A percentile compares a stretch with the other conserved stretches of the same genome.
phyloP scores from a whole-genome alignment of 2,797 vertebrate species.

The Sparus aurata region DNA sequence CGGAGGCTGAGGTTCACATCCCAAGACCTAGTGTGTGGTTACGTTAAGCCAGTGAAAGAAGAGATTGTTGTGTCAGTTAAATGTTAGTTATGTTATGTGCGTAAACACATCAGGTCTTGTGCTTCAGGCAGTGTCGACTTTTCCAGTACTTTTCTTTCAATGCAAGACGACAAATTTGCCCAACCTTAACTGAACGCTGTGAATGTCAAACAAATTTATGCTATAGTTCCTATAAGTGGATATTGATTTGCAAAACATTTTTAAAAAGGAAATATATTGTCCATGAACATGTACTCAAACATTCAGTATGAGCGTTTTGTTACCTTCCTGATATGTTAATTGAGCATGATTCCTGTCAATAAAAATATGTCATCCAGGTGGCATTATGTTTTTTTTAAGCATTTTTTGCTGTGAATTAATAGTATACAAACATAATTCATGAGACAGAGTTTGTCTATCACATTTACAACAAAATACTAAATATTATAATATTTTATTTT shows the following conservation, averaged over 20 bases:
- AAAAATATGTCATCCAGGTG: neutral
- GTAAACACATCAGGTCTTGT: neutral
- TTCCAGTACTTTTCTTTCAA: neutral
- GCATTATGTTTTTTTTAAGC: too few relatives aligned
- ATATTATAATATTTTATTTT: neutral
- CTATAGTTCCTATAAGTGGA: neutral
- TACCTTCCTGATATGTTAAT: neutral
- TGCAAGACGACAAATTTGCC: neutral
- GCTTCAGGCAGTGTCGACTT: neutral
- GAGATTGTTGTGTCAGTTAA: slow-evolving; percentile 2
- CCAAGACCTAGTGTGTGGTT: neutral
- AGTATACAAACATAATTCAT: neutral
- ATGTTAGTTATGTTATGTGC: neutral
- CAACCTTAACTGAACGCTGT: neutral
- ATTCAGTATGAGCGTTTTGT: neutral
- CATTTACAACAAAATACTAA: neutral
- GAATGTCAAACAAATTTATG: neutral
- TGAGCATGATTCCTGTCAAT: neutral
- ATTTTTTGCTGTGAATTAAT: neutral
- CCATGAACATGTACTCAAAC: neutral
- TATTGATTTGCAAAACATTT: neutral
- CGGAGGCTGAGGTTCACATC: neutral
- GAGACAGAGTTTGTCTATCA: neutral
- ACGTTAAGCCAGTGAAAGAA: slow-evolving; percentile 7
- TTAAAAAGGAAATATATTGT: neutral